These are phyloP conservation scores for Zele albiditarsus DNA, from an alignment of 2,888 invertebrate genomes.

Conservation along the genomic window DNA sequence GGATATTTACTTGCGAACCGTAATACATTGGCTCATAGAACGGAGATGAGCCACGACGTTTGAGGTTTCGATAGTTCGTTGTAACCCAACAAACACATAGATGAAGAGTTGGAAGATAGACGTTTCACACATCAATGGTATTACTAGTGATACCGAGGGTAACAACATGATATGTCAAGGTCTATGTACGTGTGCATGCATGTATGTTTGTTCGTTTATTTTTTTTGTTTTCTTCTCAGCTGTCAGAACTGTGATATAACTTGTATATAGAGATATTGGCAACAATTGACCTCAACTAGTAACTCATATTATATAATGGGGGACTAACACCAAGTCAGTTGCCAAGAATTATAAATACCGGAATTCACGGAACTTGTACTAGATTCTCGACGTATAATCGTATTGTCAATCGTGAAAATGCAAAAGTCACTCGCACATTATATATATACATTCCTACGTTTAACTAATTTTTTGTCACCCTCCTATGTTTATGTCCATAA, in stretches of 20 bases:
- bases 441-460: constrained; percentile 16
- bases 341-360: constrained; percentile 72
- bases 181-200: no score
- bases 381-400: constrained; percentile 33
- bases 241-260: no score
- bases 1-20: no score
- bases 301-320: constrained; percentile 58
- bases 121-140: no score
- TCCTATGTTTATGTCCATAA: no score
- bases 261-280: background rate
- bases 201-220: background rate
- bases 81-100: no score
- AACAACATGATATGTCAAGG: no score
- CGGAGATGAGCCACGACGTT: no score
- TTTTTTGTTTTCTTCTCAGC: background rate
- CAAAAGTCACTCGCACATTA: constrained; percentile 17
- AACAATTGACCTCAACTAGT: background rate
- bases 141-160: no score
- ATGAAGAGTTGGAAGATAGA: no score
- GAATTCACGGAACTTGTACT: constrained; percentile 59
- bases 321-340: constrained; percentile 65
- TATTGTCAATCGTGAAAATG: constrained; percentile 8
- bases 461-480: background rate
- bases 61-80: no score
- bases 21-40: no score